Conservation (phyloP, 1,140 invertebrate genomes). For the Goniozus legneri region DNA sequence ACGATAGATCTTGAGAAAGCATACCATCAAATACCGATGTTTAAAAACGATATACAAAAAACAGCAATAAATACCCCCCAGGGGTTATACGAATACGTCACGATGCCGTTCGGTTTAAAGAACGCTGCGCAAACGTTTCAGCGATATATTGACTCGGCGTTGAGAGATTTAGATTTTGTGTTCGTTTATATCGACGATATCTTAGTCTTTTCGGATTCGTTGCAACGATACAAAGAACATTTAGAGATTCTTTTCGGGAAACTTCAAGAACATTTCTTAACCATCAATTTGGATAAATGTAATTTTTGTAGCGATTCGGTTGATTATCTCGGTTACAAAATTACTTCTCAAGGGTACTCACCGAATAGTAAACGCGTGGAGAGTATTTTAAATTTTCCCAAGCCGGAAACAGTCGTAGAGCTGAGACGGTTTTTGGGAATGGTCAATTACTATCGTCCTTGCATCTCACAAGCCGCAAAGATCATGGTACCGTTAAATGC, state of each 20-base stretch:
- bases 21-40: constrained; percentile 46
- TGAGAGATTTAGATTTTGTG: too few species aligned
- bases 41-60: constrained; percentile 36
- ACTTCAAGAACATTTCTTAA: constrained; percentile 16
- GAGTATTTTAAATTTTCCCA: background rate
- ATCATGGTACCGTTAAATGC: constrained; percentile 19
- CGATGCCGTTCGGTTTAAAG: too few species aligned
- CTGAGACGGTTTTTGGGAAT: constrained; percentile 16
- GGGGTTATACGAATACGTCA: background rate
- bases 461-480: constrained; percentile 15
- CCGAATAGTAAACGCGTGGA: background rate
- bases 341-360: background rate
- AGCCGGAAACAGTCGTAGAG: background rate
- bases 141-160: too few species aligned
- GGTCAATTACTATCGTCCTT: constrained; percentile 30
- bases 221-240: constrained; percentile 15
- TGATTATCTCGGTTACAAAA: background rate
- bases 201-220: constrained; percentile 12
- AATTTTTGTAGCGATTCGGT: background rate
- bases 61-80: constrained; percentile 23
- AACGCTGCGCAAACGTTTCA: too few species aligned
- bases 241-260: constrained; percentile 12
- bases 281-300: constrained; percentile 31
- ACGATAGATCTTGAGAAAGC: too few species aligned
- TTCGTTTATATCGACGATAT: constrained; percentile 23